Evolutionary conservation across 2,888 invertebrate species (phyloP), one percentile per base, ranked within the genome.

Genomic region (Zeuzera pyrina): DNA sequence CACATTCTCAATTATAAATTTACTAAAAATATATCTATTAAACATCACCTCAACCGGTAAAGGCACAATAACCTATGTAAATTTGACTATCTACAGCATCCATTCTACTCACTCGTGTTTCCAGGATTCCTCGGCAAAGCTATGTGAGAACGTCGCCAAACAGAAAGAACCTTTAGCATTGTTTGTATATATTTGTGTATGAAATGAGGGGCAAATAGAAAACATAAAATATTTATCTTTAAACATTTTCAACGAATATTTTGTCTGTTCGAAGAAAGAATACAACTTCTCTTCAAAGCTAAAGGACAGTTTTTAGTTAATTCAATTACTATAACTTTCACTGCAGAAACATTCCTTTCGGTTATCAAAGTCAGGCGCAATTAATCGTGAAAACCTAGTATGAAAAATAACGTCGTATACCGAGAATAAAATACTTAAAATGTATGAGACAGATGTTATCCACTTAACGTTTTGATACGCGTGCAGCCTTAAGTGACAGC

Each of bases 141-240:
- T 57, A 71, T 72, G 71, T 67, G 67, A 71, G 69, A 70, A 70
- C 65, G 65, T 65, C 54, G 56, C 61, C 61, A 63, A 68, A 65
- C 65, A 63, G 59, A 57, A 4, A 42, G 58, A 49, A 58, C 54
- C 56, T 55, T 52, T 56, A 47, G 66, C 62, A 73, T 70, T 66
- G 66, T 73, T 70, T 61, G 70, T 68, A 70, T 70, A 71, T 57
- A 74, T 76, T 74, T 71, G 71, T 69, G 58, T 72, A 67, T 67
- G 68, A 68, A 73, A 74, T 74, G 67, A 73, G 69, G 40, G 54
- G 48, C 49, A 57, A 53, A 60, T 55, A 61, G 61, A 60, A 69
- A 69, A 52, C 52, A 57, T 53, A 49, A 52, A 53, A 47, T 57
- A 63, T 61, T 61, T 56, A 54, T 45, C n/a, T n/a, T n/a, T n/a